Evolutionary conservation across 2,888 invertebrate species (phyloP).

Genomic region (Gnatocerus cornutus): DNA sequence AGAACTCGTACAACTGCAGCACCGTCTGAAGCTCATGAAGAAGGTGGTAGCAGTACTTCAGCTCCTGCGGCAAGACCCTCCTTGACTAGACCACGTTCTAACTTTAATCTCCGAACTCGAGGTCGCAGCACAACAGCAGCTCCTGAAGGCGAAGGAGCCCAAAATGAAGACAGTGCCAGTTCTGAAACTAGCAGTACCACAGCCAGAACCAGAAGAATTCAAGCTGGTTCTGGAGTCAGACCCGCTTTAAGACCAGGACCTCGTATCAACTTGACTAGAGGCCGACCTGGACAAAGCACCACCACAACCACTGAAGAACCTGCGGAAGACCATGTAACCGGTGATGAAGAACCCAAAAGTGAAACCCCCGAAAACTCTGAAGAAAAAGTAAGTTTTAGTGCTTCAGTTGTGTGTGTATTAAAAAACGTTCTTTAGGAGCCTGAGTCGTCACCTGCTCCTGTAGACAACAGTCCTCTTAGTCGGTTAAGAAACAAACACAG

Average conservation of each 20-base stretch:
- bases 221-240: conserved; percentile 70
- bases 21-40: conserved; percentile 70
- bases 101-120: conserved; percentile 65
- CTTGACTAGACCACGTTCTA: conserved; percentile 72
- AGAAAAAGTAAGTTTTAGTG: conserved; percentile 62
- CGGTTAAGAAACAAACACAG: conserved; percentile 70
- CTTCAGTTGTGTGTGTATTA: conserved; percentile 8
- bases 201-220: conserved; percentile 67
- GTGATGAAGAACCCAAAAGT: conserved; percentile 64
- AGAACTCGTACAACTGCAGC: conserved; percentile 68
- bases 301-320: conserved; percentile 71
- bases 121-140: conserved; percentile 66
- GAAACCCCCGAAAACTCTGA: conserved; percentile 59
- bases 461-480: conserved; percentile 67
- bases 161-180: conserved; percentile 46
- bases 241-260: conserved; percentile 80
- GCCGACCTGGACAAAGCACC: conserved; percentile 71
- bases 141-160: conserved; percentile 59
- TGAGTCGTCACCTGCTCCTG: conserved; percentile 62
- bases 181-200: conserved; percentile 58
- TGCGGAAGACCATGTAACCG: conserved; percentile 66
- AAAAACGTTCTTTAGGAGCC: conserved; percentile 53
- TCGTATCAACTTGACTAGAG: conserved; percentile 75
- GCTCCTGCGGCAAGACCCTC: conserved; percentile 63
- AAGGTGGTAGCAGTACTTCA: conserved; percentile 65